phyloP scores from a whole-genome alignment of 2,888 invertebrate genomes.

The Dilophus febrilis region DNA sequence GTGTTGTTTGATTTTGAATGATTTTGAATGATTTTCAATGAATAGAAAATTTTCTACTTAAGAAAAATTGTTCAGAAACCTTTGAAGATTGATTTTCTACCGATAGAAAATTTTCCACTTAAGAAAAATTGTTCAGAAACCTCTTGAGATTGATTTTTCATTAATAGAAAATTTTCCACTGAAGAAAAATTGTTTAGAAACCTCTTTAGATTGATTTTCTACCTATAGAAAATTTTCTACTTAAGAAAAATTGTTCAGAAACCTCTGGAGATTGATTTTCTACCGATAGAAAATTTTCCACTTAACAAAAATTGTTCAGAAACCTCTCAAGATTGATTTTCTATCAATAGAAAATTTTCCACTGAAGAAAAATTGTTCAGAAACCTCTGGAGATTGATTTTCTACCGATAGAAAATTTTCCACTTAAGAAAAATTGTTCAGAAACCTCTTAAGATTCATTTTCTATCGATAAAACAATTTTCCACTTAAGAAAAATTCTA shows the following conservation, averaged over 20 bases:
- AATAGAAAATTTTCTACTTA: neutral
- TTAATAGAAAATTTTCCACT: too few species aligned
- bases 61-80: neutral
- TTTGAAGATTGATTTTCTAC: neutral
- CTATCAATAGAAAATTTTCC: neutral
- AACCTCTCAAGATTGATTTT: neutral
- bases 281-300: neutral
- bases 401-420: neutral
- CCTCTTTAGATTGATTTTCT: neutral
- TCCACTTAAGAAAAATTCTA: neutral
- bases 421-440: neutral
- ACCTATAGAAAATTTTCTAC: too few species aligned
- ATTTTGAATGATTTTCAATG: neutral
- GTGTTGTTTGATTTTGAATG: neutral
- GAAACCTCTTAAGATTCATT: neutral
- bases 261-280: neutral
- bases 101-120: neutral
- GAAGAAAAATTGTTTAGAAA: neutral
- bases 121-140: neutral
- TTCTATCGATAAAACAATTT: neutral
- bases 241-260: too few species aligned
- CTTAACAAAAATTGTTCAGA: neutral
- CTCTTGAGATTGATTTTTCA: too few species aligned
- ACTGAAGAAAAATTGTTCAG: neutral
- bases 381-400: neutral